Percentiles rank a stretch among this genome's conserved stretches.
Evolutionary conservation across 2,888 invertebrate species (phyloP).

Genomic region (Rotaria socialis): DNA sequence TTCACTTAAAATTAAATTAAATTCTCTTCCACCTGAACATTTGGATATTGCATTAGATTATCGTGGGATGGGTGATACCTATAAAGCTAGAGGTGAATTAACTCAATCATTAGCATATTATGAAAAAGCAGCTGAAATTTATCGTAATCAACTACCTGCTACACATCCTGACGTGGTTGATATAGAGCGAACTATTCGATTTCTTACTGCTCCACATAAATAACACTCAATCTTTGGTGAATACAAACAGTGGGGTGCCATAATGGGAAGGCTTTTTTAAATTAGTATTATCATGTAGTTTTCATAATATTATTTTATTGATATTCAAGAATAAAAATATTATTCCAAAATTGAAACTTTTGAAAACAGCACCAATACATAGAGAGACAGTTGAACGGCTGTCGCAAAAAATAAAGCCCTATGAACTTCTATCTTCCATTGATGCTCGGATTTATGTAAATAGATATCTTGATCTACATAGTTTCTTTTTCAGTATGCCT

Average conservation of each 20-base stretch:
- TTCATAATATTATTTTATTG: not conserved
- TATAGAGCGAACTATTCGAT: not conserved
- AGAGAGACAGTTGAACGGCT: too few relatives aligned
- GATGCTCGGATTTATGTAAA: too few relatives aligned
- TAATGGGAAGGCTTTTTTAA: not conserved
- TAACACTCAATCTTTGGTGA: not conserved
- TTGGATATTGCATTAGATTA: not conserved
- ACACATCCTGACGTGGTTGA: not conserved
- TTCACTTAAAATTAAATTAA: not conserved
- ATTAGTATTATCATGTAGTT: not conserved
- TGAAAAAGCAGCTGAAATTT: not conserved
- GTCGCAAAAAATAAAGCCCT: too few relatives aligned
- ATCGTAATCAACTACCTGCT: not conserved
- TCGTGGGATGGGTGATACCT: not conserved
- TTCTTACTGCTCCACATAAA: not conserved
- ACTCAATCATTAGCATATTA: not conserved
- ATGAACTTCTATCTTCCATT: too few relatives aligned
- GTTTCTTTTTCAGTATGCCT: too few relatives aligned
- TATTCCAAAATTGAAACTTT: too few relatives aligned
- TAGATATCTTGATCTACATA: too few relatives aligned
- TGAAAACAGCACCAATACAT: too few relatives aligned
- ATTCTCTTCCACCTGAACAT: not conserved
- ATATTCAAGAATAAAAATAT: not conserved
- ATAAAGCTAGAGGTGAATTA: not conserved
- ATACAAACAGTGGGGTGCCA: not conserved